Evolutionary conservation across 23 tunicate genomes (phyloP).

Genomic region (Trididemnum clinides): DNA sequence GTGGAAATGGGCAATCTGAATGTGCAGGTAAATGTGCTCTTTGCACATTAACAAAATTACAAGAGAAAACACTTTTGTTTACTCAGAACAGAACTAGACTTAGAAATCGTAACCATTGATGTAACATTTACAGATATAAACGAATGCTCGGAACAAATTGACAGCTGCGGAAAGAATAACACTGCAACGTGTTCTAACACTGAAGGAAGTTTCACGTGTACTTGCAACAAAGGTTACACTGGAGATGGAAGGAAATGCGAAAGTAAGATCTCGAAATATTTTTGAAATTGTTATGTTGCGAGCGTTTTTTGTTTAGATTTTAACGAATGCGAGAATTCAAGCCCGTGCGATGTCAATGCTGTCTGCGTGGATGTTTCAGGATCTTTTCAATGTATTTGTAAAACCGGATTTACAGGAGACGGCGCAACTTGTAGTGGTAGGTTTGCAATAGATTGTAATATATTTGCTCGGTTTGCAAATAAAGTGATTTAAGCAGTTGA

Average conservation of each 20-base stretch:
- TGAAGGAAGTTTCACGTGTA: conserved; percentile 18
- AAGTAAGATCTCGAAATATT: neutral
- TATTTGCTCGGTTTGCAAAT: too few relatives aligned
- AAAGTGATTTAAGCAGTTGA: too few relatives aligned
- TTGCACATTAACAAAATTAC: too few relatives aligned
- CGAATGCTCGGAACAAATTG: neutral
- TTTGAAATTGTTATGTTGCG: neutral
- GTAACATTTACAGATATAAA: conserved; percentile 9
- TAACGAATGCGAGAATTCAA: neutral
- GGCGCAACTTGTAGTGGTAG: neutral
- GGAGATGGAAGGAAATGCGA: conserved; percentile 35
- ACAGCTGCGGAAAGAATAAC: neutral
- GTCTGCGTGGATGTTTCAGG: neutral
- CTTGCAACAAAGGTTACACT: conserved; percentile 13
- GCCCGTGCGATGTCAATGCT: neutral
- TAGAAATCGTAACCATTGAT: too few relatives aligned
- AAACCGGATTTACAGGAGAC: neutral
- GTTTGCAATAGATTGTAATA: too few relatives aligned
- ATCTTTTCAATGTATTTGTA: neutral
- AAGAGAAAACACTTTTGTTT: too few relatives aligned
- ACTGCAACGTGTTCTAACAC: conserved; percentile 16
- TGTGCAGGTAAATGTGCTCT: conserved; percentile 10
- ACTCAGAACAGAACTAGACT: too few relatives aligned
- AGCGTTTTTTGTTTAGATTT: too few relatives aligned
- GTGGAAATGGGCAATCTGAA: conserved; percentile 2